Base-by-base conservation (phyloP, 2,888 invertebrate species). In the Catocala nupta region DNA sequence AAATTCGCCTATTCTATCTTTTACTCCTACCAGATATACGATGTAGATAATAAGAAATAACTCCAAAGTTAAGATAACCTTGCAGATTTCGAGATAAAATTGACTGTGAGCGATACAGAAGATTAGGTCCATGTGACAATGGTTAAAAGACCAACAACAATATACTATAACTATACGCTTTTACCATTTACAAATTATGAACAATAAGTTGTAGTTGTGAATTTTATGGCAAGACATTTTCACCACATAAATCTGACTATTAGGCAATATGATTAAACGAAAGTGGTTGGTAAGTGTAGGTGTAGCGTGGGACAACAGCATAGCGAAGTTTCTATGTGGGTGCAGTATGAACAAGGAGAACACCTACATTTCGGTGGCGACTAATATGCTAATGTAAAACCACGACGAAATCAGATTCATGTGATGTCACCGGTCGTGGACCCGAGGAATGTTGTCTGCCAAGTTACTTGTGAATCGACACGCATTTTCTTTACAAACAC, bases 231-330 rank as follows among this genome's bases (percentile, higher is more conserved):
- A 60, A 63, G 67, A 74, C 63, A 81, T 81, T 86, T 86, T 86
- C 84, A 80, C 80, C 71, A 77, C 78, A 85, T 83, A 84, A 86
- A 84, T 84, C 72, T 68, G 72, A 76, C 78, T 81, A 82, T 90
- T 88, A 87, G 87, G 90, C 89, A 90, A 91, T 86, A 78, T 78
- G 78, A 77, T 81, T 81, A 84, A 88, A 88, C 84, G 90, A 91
- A 92, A 90, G 91, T 90, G 90, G 82, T 86, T 78, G 77, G 70
- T 80, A 71, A 73, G 75, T 76, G 91, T 92, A 86, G 92, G 92
- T 80, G 89, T 75, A 75, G 91, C 91, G 92, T 92, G 92, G 92
- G 92, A 87, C 67, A 83, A 60, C 49, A 12, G 78, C 68, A 81
- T 72, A 76, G 73, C 81, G 75, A 74, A 70, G 80, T 74, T 75